Base-by-base conservation (phyloP, 53 echinoderm and acorn worm genomes). In the Holothuria leucospilota region DNA sequence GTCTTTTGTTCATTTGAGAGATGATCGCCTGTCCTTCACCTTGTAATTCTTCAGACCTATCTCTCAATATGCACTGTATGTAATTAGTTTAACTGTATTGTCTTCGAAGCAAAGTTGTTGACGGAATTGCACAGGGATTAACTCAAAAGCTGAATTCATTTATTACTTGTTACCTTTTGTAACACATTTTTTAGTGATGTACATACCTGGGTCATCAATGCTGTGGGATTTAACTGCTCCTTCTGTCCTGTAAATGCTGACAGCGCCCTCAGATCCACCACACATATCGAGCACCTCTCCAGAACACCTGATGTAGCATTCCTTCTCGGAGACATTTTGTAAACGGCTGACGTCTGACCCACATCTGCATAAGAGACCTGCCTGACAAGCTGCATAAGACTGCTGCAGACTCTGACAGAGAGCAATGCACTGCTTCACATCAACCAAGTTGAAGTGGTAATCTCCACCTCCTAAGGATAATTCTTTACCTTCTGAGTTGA, bases 171-270 rank as follows among this genome's bases (percentile, higher is more conserved):
- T n/a, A n/a, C n/a, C n/a, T n/a, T n/a, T n/a, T n/a, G n/a, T n/a
- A n/a, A n/a, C n/a, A n/a, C n/a, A n/a, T n/a, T n/a, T n/a, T 46
- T 8, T 46, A 46, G 5, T 60, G 0, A 38, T 14, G 8, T 7
- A 67, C 78, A 42, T 85, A 94, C 94, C 94, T 87, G 94, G 90
- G 72, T 92, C 92, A 20, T 79, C 69, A 40, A 94, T 87, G 8
- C 52, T 52, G 6, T 87, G 51, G 58, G 89, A 69, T 73, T 94
- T 94, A 20, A 94, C 94, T 23, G 94, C 77, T 46, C 89, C 85
- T 34, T 78, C 77, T 21, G 94, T 94, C 69, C 85, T 89, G 58
- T 92, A 94, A 62, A 94, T 87, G 71, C 89, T 94, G 0, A 80
- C 61, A 51, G 65, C 84, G 41, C 59, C 89, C 24, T 78, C 92